Base-by-base conservation (phyloP, 2,113 vertebrate genomes). In the Tragelaphus buxtoni region DNA sequence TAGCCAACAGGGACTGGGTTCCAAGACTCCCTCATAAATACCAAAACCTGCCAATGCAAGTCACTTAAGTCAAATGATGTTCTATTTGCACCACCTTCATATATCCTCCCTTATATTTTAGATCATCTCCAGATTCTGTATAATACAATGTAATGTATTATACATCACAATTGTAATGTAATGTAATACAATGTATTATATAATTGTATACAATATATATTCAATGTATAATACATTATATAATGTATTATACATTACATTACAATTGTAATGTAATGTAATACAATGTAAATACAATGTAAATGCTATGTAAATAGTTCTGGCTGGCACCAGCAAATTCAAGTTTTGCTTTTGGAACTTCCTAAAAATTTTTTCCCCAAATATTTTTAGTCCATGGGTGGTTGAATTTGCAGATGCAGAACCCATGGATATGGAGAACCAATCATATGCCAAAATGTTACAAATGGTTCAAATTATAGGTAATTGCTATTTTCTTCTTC, bases 401-500 rank as follows among this genome's bases (percentile, higher is more conserved):
- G n/a, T n/a, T n/a, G n/a, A n/a, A n/a, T n/a, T n/a, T n/a, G n/a
- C n/a, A n/a, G n/a, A n/a, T n/a, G n/a, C n/a, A n/a, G n/a, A n/a
- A n/a, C n/a, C n/a, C n/a, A n/a, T n/a, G n/a, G n/a, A n/a, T n/a
- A n/a, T n/a, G n/a, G n/a, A n/a, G n/a, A n/a, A n/a, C n/a, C n/a
- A n/a, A n/a, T n/a, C n/a, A n/a, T n/a, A 79, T n/a, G 76, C 32
- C 80, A 63, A 90, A 90, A 90, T 58, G 61, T 32, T 61, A 14
- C 39, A 60, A 35, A 24, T 18, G 9, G 20, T 32, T 65, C 28
- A 10, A 96, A 83, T 61, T 49, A 89, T 1, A 74, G 26, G 35
- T 79, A 32, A 96, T 18, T 61, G 61, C 45, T 81, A 81, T 81
- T 94, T 91, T 94, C 49, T 85, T 95, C 53, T 90, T 93, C 65